A percentile compares a stretch with the other conserved stretches of the same genome.
phyloP scores from a whole-genome alignment of 2,113 vertebrate genomes.

The Rhinichthys klamathensis region DNA sequence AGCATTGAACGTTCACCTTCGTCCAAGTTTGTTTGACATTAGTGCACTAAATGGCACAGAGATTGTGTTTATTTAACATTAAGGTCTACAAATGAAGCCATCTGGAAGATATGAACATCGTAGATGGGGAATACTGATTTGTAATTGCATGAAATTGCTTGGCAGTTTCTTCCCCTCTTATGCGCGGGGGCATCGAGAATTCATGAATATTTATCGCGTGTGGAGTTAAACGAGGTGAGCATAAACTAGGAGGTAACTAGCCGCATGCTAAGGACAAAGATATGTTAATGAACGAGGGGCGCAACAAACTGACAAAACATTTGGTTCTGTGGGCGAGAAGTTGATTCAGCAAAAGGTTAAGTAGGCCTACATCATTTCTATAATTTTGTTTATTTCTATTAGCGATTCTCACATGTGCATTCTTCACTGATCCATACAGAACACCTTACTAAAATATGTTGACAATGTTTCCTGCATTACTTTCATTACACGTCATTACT shows the following conservation, averaged over 20 bases:
- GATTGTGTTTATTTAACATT: constrained; percentile 29
- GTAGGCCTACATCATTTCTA: neutral
- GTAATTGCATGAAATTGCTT: constrained; percentile 30
- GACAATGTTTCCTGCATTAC: neutral
- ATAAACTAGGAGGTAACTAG: constrained; percentile 8
- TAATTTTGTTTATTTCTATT: neutral
- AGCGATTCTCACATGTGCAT: neutral
- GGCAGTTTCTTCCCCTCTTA: neutral
- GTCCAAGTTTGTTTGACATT: constrained; percentile 36
- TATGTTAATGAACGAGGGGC: neutral
- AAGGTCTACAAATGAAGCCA: constrained; percentile 20
- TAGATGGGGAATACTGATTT: constrained; percentile 29
- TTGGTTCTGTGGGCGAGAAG: neutral
- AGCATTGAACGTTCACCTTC: constrained; percentile 41
- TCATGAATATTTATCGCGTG: constrained; percentile 9
- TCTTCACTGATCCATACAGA: neutral
- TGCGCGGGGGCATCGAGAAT: neutral
- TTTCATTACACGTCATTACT: too few species aligned
- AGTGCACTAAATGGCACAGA: constrained; percentile 23
- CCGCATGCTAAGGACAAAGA: constrained; percentile 27
- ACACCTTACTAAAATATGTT: neutral
- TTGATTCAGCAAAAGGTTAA: neutral
- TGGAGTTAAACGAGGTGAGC: constrained; percentile 15
- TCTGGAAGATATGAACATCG: constrained; percentile 3
- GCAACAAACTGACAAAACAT: neutral